These are phyloP conservation scores for Barbus barbus DNA, from an alignment of 2,113 vertebrate species.

Conservation along the genomic window DNA sequence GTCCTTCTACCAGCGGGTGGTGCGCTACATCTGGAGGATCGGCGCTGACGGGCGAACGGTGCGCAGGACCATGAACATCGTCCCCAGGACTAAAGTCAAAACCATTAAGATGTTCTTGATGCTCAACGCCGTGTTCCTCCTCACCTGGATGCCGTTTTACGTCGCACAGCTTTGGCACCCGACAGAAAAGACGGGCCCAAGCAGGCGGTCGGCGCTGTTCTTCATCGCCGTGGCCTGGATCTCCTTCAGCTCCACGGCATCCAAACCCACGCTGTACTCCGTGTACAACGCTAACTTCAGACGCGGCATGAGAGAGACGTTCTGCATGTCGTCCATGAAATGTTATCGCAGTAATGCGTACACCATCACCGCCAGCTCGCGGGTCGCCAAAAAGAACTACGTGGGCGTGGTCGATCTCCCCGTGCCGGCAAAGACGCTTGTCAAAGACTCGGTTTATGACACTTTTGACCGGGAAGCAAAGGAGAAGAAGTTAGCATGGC, in stretches of 20 bases:
- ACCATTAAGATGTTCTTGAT: conserved; percentile 95
- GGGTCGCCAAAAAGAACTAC: conserved; percentile 94
- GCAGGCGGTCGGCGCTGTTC: conserved; percentile 76
- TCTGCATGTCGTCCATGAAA: conserved; percentile 97
- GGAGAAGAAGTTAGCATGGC: conserved; percentile 92
- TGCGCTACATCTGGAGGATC: conserved; percentile 93
- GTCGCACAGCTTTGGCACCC: conserved; percentile 89
- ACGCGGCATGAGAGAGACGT: conserved; percentile 91
- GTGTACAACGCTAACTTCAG: conserved; percentile 91
- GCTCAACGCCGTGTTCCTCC: conserved; percentile 84
- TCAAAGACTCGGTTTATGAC: conserved; percentile 85
- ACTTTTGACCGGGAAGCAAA: conserved; percentile 87
- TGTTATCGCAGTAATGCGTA: conserved; percentile 95
- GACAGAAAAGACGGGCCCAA: conserved; percentile 63
- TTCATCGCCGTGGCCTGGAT: conserved; percentile 82
- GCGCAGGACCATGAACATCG: conserved; percentile 89
- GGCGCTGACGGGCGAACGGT: conserved; percentile 83
- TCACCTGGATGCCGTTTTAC: conserved; percentile 90
- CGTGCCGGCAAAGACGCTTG: conserved; percentile 72
- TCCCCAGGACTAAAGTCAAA: conserved; percentile 94
- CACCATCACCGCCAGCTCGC: conserved; percentile 94
- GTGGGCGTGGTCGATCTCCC: conserved; percentile 87
- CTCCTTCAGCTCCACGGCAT: conserved; percentile 89
- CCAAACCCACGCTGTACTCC: conserved; percentile 87
- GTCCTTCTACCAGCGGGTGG: conserved; percentile 87